Percentiles rank a stretch among this genome's conserved stretches.
These are phyloP conservation scores for Austrofundulus limnaeus DNA, from an alignment of 2,113 vertebrate genomes.

Conservation along the genomic window DNA sequence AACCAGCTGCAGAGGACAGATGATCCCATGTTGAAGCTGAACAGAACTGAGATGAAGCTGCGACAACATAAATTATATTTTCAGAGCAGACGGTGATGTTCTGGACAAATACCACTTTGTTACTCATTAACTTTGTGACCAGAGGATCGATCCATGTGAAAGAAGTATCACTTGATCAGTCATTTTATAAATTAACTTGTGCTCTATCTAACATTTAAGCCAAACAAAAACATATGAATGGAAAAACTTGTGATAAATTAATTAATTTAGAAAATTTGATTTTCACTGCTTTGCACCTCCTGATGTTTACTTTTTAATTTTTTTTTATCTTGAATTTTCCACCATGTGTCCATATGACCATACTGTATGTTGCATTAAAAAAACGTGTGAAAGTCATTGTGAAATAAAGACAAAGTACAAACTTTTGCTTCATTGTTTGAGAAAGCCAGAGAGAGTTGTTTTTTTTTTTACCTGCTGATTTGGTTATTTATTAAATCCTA, in stretches of 20 bases:
- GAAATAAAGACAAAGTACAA: conserved; percentile 51
- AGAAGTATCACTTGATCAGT: too few relatives aligned
- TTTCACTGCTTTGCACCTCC: too few relatives aligned
- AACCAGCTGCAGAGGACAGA: conserved; percentile 29
- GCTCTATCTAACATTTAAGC: background rate
- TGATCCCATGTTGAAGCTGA: conserved; percentile 46
- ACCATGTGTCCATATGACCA: conserved; percentile 23
- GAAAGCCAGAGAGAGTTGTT: conserved; percentile 32
- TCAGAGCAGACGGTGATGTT: conserved; percentile 8
- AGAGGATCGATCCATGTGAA: conserved; percentile 64
- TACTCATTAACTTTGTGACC: conserved; percentile 74
- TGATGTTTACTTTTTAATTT: background rate
- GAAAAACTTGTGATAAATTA: background rate
- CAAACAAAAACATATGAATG: background rate
- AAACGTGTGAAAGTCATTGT: conserved; percentile 27
- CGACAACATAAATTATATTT: conserved; percentile 28
- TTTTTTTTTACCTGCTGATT: conserved; percentile 34
- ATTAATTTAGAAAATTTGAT: too few relatives aligned
- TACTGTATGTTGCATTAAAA: conserved; percentile 3
- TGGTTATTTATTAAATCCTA: conserved; percentile 4
- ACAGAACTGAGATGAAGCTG: conserved; percentile 8
- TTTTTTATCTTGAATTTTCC: background rate
- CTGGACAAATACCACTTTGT: conserved; percentile 23
- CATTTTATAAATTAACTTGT: too few relatives aligned
- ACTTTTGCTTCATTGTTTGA: conserved; percentile 62